Evolutionary conservation across 1,140 invertebrate genomes (phyloP).

Genomic region (Drosophila nigromelanica): DNA sequence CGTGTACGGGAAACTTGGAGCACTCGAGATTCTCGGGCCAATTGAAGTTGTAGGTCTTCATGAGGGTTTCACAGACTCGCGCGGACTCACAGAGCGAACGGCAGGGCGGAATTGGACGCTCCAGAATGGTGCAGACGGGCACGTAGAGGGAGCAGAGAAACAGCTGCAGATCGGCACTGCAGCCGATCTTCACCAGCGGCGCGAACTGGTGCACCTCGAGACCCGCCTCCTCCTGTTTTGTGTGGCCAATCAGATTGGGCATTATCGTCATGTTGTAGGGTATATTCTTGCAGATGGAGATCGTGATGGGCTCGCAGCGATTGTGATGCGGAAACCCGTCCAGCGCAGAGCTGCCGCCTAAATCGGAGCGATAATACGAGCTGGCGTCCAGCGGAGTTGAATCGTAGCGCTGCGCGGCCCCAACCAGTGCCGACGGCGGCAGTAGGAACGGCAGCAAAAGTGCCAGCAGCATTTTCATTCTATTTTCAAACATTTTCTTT

Average conservation of each 20-base stretch:
- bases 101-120: slow-evolving; percentile 95
- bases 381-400: slow-evolving; percentile 68
- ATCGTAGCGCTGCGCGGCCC: slow-evolving; percentile 62
- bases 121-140: slow-evolving; percentile 97
- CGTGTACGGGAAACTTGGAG: slow-evolving; percentile 92
- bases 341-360: slow-evolving; percentile 41
- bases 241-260: slow-evolving; percentile 96
- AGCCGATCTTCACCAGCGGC: slow-evolving; percentile 97
- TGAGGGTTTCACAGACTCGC: slow-evolving; percentile 94
- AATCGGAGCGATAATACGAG: slow-evolving; percentile 69
- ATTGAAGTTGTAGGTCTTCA: slow-evolving; percentile 95
- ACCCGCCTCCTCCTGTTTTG: slow-evolving; percentile 97
- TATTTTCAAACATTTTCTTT: slow-evolving; percentile 17
- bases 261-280: slow-evolving; percentile 98
- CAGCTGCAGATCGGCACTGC: slow-evolving; percentile 96
- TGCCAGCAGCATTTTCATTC: slow-evolving; percentile 7
- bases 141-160: slow-evolving; percentile 98
- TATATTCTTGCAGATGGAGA: slow-evolving; percentile 96
- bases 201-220: slow-evolving; percentile 97
- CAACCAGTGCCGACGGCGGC: slow-evolving; percentile 31
- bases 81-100: slow-evolving; percentile 95
- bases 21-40: slow-evolving; percentile 98
- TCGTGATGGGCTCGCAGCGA: slow-evolving; percentile 96
- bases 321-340: slow-evolving; percentile 86
- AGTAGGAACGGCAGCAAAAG: slow-evolving; percentile 7